Percentiles rank a stretch among this genome's conserved stretches.
Evolutionary conservation across 2,113 vertebrate genomes (phyloP).

Genomic region (Anoplopoma fimbria): DNA sequence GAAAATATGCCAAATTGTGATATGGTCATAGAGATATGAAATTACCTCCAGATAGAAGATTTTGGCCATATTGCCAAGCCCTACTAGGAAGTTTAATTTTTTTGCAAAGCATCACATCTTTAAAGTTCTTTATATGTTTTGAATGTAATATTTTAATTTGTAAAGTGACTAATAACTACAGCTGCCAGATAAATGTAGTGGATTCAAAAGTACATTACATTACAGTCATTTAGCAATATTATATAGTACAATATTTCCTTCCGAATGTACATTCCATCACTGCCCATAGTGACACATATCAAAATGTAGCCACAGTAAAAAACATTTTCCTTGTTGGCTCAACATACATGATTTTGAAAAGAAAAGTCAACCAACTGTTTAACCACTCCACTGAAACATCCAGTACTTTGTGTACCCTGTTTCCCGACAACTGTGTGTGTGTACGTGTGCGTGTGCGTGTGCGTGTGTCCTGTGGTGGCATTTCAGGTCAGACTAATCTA

Average conservation of each 20-base stretch:
- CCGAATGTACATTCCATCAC: background rate
- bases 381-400: background rate
- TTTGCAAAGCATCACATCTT: background rate
- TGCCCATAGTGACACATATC: background rate
- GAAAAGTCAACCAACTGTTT: background rate
- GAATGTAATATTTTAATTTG: background rate
- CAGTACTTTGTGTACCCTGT: background rate
- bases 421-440: background rate
- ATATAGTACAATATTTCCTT: too few relatives aligned
- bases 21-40: background rate
- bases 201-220: background rate
- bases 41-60: background rate
- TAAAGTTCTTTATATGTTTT: background rate
- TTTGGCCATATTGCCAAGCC: background rate
- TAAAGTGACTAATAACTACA: background rate
- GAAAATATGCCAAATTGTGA: background rate
- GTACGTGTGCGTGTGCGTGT: conserved; percentile 1
- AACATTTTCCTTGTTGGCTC: background rate
- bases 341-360: conserved; percentile 7
- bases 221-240: too few relatives aligned
- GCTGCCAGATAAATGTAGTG: background rate
- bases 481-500: conserved; percentile 53
- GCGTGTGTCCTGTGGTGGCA: conserved; percentile 18
- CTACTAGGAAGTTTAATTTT: background rate
- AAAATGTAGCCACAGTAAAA: background rate